Percentiles rank a stretch among this genome's conserved stretches.
Conservation (phyloP, 2,797 vertebrate species). For the Pelochelys cantorii region DNA sequence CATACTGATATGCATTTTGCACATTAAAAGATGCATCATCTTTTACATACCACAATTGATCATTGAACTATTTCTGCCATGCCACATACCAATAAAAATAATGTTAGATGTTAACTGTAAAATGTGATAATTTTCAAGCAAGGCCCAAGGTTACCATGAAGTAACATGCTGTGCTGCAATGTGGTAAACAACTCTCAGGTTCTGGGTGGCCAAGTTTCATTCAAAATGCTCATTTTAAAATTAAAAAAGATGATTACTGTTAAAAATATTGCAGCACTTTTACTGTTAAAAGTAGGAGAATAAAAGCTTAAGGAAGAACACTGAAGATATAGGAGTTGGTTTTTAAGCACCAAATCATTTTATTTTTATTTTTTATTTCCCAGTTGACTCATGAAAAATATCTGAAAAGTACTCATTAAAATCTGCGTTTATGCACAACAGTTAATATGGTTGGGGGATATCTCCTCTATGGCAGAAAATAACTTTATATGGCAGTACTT, state of each 20-base stretch:
- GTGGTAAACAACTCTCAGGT: background rate
- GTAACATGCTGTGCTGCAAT: rapidly evolving
- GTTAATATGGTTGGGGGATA: constrained; percentile 30
- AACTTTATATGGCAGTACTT: background rate
- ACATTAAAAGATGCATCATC: background rate
- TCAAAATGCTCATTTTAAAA: background rate
- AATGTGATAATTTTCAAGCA: background rate
- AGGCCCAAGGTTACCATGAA: background rate
- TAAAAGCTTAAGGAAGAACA: background rate
- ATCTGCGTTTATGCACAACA: constrained; percentile 21
- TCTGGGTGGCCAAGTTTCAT: background rate
- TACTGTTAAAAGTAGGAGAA: background rate
- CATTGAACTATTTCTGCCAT: background rate
- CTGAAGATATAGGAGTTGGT: background rate
- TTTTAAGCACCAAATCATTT: background rate
- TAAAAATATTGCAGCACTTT: background rate
- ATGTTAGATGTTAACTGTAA: background rate
- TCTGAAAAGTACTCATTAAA: background rate
- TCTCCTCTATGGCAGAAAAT: constrained; percentile 22
- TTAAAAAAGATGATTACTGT: background rate
- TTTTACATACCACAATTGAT: background rate
- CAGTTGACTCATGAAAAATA: constrained; percentile 1
- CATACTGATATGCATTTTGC: background rate
- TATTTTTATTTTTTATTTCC: constrained; percentile 21
- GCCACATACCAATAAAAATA: background rate